These are phyloP conservation scores for Rhizoglyphus robini DNA, from an alignment of 1,140 invertebrate species.

Conservation along the genomic window DNA sequence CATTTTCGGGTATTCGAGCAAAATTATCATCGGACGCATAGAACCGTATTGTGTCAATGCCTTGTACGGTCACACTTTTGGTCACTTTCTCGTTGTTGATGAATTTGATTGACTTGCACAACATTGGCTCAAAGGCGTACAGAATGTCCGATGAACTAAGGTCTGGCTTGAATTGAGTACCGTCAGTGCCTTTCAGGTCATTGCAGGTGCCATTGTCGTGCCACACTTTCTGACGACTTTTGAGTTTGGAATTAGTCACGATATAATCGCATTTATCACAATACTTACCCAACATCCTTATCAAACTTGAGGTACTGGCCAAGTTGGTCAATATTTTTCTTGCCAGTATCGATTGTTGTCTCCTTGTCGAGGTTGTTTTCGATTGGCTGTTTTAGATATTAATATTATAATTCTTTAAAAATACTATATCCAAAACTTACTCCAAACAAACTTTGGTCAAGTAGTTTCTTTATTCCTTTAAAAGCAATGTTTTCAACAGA, in stretches of 20 bases:
- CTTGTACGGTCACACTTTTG: slow-evolving; percentile 36
- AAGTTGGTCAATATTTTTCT: not conserved
- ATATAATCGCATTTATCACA: not conserved
- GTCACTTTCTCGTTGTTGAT: slow-evolving; percentile 42
- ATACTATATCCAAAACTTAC: not conserved
- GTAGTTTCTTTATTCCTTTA: not conserved
- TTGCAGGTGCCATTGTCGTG: not conserved
- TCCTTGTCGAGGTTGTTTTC: not conserved
- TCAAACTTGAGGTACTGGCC: not conserved
- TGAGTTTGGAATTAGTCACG: not conserved
- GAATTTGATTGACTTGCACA: slow-evolving; percentile 45
- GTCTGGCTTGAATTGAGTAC: slow-evolving; percentile 12
- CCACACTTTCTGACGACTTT: not conserved
- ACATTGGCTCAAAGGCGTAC: slow-evolving; percentile 9
- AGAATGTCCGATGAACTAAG: not conserved
- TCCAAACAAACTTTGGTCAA: not conserved
- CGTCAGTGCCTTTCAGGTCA: slow-evolving; percentile 13
- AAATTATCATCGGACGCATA: slow-evolving; percentile 7
- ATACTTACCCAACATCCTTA: not conserved
- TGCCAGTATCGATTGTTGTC: not conserved
- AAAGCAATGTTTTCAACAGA: not conserved
- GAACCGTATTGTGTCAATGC: not conserved
- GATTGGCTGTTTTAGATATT: not conserved
- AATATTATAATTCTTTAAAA: not conserved
- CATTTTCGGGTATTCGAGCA: not conserved